Conservation (phyloP, 1,140 invertebrate genomes). For the Bilobella aurantiaca region DNA sequence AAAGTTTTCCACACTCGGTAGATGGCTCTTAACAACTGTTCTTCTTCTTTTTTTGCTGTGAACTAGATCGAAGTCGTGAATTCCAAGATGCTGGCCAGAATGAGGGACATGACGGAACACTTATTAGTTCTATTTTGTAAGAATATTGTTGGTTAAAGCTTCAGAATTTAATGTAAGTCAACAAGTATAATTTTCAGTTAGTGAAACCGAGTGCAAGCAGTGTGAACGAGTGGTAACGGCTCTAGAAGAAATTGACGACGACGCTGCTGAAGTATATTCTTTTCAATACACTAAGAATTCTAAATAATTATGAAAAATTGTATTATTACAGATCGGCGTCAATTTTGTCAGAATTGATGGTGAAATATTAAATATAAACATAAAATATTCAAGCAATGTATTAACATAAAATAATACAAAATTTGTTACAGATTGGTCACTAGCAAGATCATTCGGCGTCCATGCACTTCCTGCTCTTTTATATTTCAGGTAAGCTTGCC, state of each 20-base stretch:
- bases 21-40: not conserved
- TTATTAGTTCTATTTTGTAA: slow-evolving; percentile 92
- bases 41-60: not conserved
- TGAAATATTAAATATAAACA: not conserved
- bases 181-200: slow-evolving; percentile 52
- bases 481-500: slow-evolving; percentile 32
- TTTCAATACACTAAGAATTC: slow-evolving; percentile 37
- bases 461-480: slow-evolving; percentile 60
- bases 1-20: too few species aligned
- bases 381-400: too few species aligned
- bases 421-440: slow-evolving; percentile 52
- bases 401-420: slow-evolving; percentile 21
- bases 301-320: slow-evolving; percentile 24
- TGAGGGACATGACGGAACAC: slow-evolving; percentile 78
- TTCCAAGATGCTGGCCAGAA: slow-evolving; percentile 84
- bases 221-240: slow-evolving; percentile 75
- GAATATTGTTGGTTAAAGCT: slow-evolving; percentile 36
- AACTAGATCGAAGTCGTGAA: slow-evolving; percentile 78
- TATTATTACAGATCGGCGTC: not conserved
- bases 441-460: slow-evolving; percentile 76
- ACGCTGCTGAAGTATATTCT: slow-evolving; percentile 59
- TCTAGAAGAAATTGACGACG: slow-evolving; percentile 82
- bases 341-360: not conserved
- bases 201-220: slow-evolving; percentile 78
- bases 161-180: not conserved